A percentile compares a stretch with the other conserved stretches of the same genome.
phyloP scores from a whole-genome alignment of 2,888 invertebrate species.

The Dioctria linearis region DNA sequence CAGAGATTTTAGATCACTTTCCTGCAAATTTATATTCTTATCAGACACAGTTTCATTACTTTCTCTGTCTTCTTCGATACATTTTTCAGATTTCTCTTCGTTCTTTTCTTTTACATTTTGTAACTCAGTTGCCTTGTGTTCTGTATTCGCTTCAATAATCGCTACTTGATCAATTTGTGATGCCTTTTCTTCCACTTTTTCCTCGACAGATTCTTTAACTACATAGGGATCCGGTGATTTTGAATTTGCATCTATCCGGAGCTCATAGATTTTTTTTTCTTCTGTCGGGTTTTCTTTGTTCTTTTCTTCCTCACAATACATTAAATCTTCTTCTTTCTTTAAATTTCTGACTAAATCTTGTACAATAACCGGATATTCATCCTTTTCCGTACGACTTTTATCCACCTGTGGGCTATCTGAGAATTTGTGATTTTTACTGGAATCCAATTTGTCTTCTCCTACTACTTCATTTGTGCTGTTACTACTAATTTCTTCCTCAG shows the following conservation, averaged over 20 bases:
- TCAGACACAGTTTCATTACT: too few relatives aligned
- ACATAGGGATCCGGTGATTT: too few relatives aligned
- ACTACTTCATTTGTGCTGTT: too few relatives aligned
- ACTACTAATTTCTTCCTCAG: too few relatives aligned
- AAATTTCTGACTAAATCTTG: not conserved
- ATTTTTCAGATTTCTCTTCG: not conserved
- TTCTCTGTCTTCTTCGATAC: too few relatives aligned
- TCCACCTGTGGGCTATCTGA: too few relatives aligned
- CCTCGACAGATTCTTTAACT: not conserved
- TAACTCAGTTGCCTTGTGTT: too few relatives aligned
- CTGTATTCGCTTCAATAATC: not conserved
- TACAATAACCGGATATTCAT: not conserved
- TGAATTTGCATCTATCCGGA: not conserved
- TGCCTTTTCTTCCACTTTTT: not conserved
- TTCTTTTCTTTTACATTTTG: not conserved
- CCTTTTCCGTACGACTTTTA: not conserved
- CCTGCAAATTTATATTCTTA: too few relatives aligned
- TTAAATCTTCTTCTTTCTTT: not conserved
- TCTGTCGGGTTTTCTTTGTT: not conserved
- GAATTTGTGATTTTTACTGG: too few relatives aligned
- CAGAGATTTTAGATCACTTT: too few relatives aligned
- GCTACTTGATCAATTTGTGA: too few relatives aligned
- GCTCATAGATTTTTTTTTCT: not conserved
- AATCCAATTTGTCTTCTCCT: too few relatives aligned
- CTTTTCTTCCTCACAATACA: not conserved